Percentiles rank a stretch among this genome's conserved stretches.
Evolutionary conservation across 2,113 vertebrate genomes (phyloP).

Genomic region (Lophius piscatorius): DNA sequence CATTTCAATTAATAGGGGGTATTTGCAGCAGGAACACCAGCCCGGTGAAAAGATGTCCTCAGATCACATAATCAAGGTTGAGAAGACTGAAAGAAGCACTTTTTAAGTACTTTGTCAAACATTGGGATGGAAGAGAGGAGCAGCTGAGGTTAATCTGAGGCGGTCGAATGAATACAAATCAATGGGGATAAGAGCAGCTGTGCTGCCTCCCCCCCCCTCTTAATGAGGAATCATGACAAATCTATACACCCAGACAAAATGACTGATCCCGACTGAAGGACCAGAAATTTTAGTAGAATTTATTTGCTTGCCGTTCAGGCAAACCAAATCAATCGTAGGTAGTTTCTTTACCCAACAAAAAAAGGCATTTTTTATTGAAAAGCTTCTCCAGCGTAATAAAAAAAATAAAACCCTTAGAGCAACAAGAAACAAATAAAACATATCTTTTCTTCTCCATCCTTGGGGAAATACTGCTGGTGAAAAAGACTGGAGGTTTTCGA

Average conservation of each 20-base stretch:
- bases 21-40: no score
- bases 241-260: constrained; percentile 34
- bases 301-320: constrained; percentile 26
- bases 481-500: constrained; percentile 43
- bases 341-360: constrained; percentile 47
- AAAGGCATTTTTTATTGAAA: constrained; percentile 53
- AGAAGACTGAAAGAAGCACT: not conserved
- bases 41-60: not conserved
- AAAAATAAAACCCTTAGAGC: constrained; percentile 43
- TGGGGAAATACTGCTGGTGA: constrained; percentile 60
- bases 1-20: no score
- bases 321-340: constrained; percentile 46
- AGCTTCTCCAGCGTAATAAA: constrained; percentile 45
- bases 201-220: not conserved
- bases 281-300: constrained; percentile 34
- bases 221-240: constrained; percentile 14
- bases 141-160: no score
- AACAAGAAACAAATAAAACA: constrained; percentile 70
- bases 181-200: constrained; percentile 3
- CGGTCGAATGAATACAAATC: constrained; percentile 15
- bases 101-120: constrained; percentile 16
- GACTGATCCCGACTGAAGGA: constrained; percentile 23
- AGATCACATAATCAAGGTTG: constrained; percentile 19
- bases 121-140: constrained; percentile 25
- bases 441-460: constrained; percentile 68